phyloP scores from a whole-genome alignment of 2,888 invertebrate species.

The Geophilus truncorum region DNA sequence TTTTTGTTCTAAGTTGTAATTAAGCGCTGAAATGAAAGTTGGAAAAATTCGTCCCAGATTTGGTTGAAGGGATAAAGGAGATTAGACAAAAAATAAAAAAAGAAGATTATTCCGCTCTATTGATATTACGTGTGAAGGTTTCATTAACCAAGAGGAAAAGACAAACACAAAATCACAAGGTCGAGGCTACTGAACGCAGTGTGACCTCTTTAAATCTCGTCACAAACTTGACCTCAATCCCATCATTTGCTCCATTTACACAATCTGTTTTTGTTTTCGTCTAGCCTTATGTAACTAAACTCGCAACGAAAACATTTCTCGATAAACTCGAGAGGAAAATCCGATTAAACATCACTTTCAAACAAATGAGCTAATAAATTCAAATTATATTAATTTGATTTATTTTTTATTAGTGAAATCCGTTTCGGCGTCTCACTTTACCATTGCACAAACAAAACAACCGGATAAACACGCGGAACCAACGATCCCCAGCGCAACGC shows the following conservation, averaged over 20 bases:
- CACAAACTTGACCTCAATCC: conserved; percentile 12
- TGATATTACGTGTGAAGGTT: conserved; percentile 8
- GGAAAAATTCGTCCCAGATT: conserved; percentile 5
- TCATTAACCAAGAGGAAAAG: conserved; percentile 16
- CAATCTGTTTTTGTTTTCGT: conserved; percentile 2
- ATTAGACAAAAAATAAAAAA: background rate
- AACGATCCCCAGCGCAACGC: too few relatives aligned
- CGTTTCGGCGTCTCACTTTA: background rate
- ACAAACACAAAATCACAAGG: conserved; percentile 12
- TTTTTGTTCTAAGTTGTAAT: background rate
- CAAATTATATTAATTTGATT: background rate
- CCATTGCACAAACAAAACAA: too few relatives aligned
- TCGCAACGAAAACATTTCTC: background rate
- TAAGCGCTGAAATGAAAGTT: background rate
- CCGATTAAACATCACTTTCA: background rate
- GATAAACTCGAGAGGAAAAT: background rate
- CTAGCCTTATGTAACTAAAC: background rate
- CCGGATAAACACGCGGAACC: background rate
- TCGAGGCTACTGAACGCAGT: conserved; percentile 10
- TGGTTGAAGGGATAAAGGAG: background rate
- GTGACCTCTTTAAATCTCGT: conserved; percentile 6
- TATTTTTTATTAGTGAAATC: background rate
- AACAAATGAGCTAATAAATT: too few relatives aligned
- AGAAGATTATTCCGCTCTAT: background rate
- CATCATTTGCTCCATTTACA: conserved; percentile 10